Conservation (phyloP, 2,113 vertebrate genomes). For the Dasyornis broadbenti region DNA sequence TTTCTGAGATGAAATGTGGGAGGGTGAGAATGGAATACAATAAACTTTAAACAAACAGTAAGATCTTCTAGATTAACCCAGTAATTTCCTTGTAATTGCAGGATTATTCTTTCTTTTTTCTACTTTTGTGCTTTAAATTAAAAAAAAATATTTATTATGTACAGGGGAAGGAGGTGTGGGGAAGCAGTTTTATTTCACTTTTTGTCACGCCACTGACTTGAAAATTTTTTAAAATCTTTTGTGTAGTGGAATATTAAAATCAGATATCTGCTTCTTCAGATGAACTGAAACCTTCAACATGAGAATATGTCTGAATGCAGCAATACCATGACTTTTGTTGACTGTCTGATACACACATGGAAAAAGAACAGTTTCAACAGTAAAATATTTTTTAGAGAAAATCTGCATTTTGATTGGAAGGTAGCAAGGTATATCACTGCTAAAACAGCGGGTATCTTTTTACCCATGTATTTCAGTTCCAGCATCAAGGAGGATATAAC, state of each 20-base stretch:
- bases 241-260: not conserved
- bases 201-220: not conserved
- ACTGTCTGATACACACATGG: fast-evolving
- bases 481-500: not conserved
- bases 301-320: not conserved
- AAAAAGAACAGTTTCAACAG: not conserved
- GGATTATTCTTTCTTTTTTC: not conserved
- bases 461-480: not conserved
- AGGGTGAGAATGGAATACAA: not conserved
- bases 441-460: not conserved
- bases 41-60: not conserved
- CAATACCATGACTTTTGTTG: not conserved
- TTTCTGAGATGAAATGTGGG: not conserved
- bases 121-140: not conserved
- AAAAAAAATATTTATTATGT: not conserved
- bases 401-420: not conserved
- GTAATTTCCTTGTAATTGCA: not conserved
- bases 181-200: not conserved
- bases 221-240: not conserved
- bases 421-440: not conserved
- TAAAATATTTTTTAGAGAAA: not conserved
- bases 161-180: not conserved
- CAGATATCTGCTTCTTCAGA: not conserved
- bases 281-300: not conserved
- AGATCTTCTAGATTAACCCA: not conserved